Evolutionary conservation across 1,140 invertebrate genomes (phyloP).

Genomic region (Hyles vespertilio): DNA sequence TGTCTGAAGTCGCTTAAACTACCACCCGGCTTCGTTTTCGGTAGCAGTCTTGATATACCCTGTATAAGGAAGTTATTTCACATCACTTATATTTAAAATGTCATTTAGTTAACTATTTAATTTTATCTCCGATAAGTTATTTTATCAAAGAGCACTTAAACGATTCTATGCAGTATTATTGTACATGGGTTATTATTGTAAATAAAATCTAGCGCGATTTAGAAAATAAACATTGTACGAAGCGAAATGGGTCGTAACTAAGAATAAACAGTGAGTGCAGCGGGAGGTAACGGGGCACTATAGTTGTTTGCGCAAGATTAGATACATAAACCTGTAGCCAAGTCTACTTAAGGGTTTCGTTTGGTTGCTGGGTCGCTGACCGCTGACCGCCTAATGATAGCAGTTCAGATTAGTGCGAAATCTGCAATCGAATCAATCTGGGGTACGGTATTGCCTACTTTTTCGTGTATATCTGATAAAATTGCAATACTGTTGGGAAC

Average conservation of each 20-base stretch:
- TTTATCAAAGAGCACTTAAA: background rate
- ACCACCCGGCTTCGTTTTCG: too few relatives aligned
- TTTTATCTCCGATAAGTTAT: too few relatives aligned
- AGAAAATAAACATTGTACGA: slow-evolving; percentile 31
- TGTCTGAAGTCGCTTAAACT: too few relatives aligned
- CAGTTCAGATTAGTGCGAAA: slow-evolving; percentile 2
- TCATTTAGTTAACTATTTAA: too few relatives aligned
- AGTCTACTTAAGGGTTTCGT: slow-evolving; percentile 20
- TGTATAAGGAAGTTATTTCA: too few relatives aligned
- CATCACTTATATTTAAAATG: too few relatives aligned
- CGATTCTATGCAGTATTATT: background rate
- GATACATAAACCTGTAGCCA: slow-evolving; percentile 39
- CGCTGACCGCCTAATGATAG: slow-evolving; percentile 12
- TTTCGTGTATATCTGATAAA: too few relatives aligned
- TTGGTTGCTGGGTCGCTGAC: slow-evolving; percentile 20
- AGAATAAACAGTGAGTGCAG: slow-evolving; percentile 43
- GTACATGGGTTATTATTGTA: slow-evolving; percentile 6
- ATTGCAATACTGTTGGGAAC: too few relatives aligned
- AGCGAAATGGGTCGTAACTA: slow-evolving; percentile 43
- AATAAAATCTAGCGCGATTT: slow-evolving; percentile 30
- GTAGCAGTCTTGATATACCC: too few relatives aligned
- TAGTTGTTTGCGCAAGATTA: slow-evolving; percentile 48
- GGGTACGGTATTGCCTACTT: slow-evolving; percentile 2
- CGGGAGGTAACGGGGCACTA: slow-evolving; percentile 19
- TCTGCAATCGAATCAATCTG: slow-evolving; percentile 11